Conservation (phyloP, 2,888 invertebrate species). For the Brachyptera risi region DNA sequence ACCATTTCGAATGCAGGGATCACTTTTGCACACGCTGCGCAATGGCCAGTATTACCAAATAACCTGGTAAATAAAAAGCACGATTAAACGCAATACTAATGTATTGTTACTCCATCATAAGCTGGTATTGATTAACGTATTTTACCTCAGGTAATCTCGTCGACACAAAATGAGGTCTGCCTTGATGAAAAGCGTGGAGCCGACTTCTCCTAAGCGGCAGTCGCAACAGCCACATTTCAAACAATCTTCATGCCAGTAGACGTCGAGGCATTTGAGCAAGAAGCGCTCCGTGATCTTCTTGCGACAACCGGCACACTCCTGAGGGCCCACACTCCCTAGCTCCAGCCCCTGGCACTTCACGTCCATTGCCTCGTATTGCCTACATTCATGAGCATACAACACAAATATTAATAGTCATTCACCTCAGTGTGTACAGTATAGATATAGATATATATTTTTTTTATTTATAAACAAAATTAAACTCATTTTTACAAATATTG, state of each 20-base stretch:
- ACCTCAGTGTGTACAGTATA: too few species aligned
- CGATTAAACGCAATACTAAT: slow-evolving; percentile 6
- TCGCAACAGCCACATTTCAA: slow-evolving; percentile 90
- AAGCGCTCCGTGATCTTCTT: slow-evolving; percentile 88
- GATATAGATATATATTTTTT: too few species aligned
- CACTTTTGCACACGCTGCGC: slow-evolving; percentile 87
- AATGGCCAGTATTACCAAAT: slow-evolving; percentile 86
- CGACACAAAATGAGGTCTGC: slow-evolving; percentile 88
- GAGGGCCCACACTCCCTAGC: too few species aligned
- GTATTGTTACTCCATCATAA: too few species aligned
- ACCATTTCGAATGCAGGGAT: slow-evolving; percentile 95
- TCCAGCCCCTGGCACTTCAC: too few species aligned
- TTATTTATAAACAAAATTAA: too few species aligned
- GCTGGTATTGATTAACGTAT: too few species aligned
- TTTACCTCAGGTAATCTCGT: slow-evolving; percentile 89
- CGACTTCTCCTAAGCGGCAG: slow-evolving; percentile 89
- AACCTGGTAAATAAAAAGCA: slow-evolving; percentile 57
- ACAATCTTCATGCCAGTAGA: slow-evolving; percentile 93
- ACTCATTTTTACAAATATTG: too few species aligned
- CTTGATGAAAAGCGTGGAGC: slow-evolving; percentile 85
- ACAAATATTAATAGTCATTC: too few species aligned
- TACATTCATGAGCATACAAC: too few species aligned
- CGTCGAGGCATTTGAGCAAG: slow-evolving; percentile 73
- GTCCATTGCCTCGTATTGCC: too few species aligned
- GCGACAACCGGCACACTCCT: slow-evolving; percentile 91